Evolutionary conservation across 1,140 invertebrate genomes (phyloP).

Genomic region (Drosophila saltans): DNA sequence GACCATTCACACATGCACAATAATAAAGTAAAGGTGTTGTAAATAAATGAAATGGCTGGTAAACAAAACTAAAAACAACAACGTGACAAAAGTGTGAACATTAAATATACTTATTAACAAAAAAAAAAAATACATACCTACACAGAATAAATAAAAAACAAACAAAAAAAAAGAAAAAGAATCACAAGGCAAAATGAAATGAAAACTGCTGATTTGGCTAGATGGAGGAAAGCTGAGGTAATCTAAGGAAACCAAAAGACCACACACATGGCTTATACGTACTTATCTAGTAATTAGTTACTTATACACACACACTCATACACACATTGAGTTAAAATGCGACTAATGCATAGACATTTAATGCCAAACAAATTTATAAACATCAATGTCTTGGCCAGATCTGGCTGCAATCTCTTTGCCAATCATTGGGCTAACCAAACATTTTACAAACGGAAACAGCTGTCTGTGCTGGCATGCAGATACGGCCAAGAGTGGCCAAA

Average conservation of each 20-base stretch:
- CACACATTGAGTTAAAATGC: slow-evolving; percentile 4
- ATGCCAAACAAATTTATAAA: slow-evolving; percentile 65
- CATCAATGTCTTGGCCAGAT: slow-evolving; percentile 66
- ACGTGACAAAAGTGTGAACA: slow-evolving; percentile 79
- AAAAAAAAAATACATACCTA: slow-evolving; percentile 19
- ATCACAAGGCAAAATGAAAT: slow-evolving; percentile 19
- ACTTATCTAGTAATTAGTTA: slow-evolving; percentile 25
- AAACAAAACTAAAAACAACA: slow-evolving; percentile 68
- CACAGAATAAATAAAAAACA: slow-evolving; percentile 18
- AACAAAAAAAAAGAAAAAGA: slow-evolving; percentile 46
- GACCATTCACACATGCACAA: slow-evolving; percentile 6
- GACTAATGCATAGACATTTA: slow-evolving; percentile 47
- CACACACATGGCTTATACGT: slow-evolving; percentile 15
- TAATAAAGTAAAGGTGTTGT: slow-evolving; percentile 49
- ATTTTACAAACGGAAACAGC: slow-evolving; percentile 81
- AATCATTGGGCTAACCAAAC: slow-evolving; percentile 69
- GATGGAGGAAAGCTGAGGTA: slow-evolving; percentile 15
- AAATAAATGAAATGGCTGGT: slow-evolving; percentile 55
- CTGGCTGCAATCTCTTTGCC: slow-evolving; percentile 70
- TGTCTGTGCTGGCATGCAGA: slow-evolving; percentile 63
- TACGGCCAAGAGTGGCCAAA: slow-evolving; percentile 3
- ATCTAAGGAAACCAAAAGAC: neutral
- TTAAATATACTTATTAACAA: slow-evolving; percentile 68
- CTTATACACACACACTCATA: slow-evolving; percentile 53
- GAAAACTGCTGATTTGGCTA: slow-evolving; percentile 53